These are phyloP conservation scores for Delphinus delphis DNA, from an alignment of 2,113 vertebrate genomes.

Conservation along the genomic window DNA sequence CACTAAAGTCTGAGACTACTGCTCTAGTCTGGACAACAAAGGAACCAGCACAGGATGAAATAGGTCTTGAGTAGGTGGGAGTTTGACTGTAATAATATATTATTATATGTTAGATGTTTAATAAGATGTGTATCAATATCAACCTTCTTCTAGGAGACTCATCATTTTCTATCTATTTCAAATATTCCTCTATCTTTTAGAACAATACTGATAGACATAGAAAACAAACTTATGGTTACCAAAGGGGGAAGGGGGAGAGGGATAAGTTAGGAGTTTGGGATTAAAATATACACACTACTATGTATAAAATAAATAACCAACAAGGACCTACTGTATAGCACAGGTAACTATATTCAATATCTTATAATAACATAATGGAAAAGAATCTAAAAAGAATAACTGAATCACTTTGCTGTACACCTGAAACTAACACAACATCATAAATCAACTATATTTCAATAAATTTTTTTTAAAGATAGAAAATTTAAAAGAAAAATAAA, in stretches of 20 bases:
- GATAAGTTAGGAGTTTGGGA: background rate
- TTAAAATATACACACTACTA: background rate
- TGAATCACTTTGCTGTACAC: background rate
- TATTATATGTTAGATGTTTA: background rate
- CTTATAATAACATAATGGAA: background rate
- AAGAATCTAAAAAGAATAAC: background rate
- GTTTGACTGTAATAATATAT: background rate
- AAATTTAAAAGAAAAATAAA: background rate
- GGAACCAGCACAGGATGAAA: background rate
- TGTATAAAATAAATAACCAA: background rate
- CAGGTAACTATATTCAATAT: background rate
- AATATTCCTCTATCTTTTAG: slow-evolving; percentile 7
- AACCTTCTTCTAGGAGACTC: background rate
- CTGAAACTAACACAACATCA: background rate
- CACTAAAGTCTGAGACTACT: background rate
- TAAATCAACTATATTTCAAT: background rate
- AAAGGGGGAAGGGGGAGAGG: background rate
- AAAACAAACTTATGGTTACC: background rate
- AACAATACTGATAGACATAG: background rate
- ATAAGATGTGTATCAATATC: background rate
- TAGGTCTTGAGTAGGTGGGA: background rate
- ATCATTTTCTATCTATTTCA: background rate
- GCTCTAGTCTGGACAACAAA: background rate
- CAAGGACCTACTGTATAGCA: background rate
- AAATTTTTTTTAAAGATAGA: background rate